Base-by-base conservation (phyloP, 2,797 vertebrate genomes). In the Pseudochirops corinnae region DNA sequence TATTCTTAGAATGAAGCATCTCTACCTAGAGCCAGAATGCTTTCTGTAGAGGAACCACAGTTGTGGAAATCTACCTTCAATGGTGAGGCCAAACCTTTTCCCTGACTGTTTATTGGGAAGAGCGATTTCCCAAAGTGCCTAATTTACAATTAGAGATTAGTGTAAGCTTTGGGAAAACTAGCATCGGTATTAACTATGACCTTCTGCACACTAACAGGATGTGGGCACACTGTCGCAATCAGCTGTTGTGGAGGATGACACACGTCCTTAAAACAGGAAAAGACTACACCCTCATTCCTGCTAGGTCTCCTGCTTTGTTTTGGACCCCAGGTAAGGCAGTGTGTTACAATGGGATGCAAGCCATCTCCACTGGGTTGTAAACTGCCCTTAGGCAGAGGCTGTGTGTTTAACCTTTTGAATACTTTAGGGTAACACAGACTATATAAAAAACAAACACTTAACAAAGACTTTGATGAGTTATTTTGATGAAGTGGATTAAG, bases 121-220 rank as follows among this genome's bases (percentile, higher is more conserved):
- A 92, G 24, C 56, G n/a, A 29, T 92, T 97, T 55, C 92, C 91
- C 90, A 82, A 62, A 24, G 60, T 82, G 21, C 58, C 74, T n/a
- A 91, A 60, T 58, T 91, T 74, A 95, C 93, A 96, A 96, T 95
- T 90, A 97, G 56, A 96, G 55, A 87, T 90, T 94, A 94, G 53
- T 93, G 95, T 96, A 93, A 96, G 97, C 97, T 97, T 98, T 95
- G 9, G 93, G 97, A 96, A 97, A 96, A 97, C 67, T 56, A 91
- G 95, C 92, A 93, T 94, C 96, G 96, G 56, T 97, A 95, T 97
- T 97, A 97, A 90, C 93, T 58, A 95, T 93, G 90, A 62, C n/a
- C 56, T 92, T 56, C 94, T 57, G 16, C 55, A 46, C 39, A 95
- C 94, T 93, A 97, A 98, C 98, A 98, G 98, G 97, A 97, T 97